These are phyloP conservation scores for Synaphobranchus kaupii DNA, from an alignment of 2,797 vertebrate species.

Conservation along the genomic window DNA sequence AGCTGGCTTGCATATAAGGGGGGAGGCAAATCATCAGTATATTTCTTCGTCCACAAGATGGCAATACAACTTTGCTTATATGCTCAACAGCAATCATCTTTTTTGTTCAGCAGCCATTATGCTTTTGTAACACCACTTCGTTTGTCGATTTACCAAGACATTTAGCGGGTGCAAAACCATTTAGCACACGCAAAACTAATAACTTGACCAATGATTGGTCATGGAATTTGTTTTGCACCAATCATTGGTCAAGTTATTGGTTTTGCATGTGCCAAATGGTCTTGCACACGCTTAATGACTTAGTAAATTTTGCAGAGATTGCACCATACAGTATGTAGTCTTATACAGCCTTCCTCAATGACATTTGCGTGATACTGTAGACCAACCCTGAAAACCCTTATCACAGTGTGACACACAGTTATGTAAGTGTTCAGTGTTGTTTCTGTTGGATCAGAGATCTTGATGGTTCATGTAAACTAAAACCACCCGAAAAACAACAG, in stretches of 20 bases:
- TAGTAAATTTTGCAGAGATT: neutral
- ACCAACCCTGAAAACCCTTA: neutral
- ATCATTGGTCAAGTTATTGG: too few relatives aligned
- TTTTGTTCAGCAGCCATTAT: neutral
- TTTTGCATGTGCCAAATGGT: too few relatives aligned
- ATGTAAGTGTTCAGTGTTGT: neutral
- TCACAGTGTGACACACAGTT: neutral
- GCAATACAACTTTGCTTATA: neutral
- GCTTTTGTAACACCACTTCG: neutral
- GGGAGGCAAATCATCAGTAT: neutral
- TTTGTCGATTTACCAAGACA: neutral
- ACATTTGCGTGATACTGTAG: neutral
- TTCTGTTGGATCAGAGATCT: neutral
- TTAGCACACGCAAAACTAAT: too few relatives aligned
- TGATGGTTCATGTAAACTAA: neutral
- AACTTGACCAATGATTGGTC: too few relatives aligned
- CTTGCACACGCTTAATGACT: neutral
- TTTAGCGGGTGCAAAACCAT: too few relatives aligned
- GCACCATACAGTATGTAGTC: neutral
- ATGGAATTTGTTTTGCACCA: too few relatives aligned
- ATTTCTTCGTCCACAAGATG: constrained; percentile 24
- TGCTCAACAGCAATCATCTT: neutral
- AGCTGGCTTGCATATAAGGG: too few relatives aligned
- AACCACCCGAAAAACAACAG: neutral
- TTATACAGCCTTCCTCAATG: neutral